Evolutionary conservation across 2,888 invertebrate genomes (phyloP).

Genomic region (Nudaria mundana): DNA sequence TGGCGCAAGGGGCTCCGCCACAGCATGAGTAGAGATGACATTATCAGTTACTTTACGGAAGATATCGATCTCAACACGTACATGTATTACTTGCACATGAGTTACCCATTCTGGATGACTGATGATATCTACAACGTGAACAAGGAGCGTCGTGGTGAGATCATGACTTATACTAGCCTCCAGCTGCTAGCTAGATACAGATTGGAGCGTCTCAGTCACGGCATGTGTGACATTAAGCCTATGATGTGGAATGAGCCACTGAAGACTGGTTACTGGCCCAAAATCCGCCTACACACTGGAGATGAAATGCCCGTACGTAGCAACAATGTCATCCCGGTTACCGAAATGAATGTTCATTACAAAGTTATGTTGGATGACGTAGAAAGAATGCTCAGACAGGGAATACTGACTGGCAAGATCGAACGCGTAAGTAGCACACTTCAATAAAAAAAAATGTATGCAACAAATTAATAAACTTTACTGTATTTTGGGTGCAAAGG

Average conservation of each 20-base stretch:
- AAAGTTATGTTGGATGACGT: conserved; percentile 58
- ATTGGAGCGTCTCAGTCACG: conserved; percentile 72
- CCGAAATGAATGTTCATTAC: conserved; percentile 49
- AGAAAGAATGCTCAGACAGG: conserved; percentile 78
- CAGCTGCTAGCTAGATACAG: conserved; percentile 83
- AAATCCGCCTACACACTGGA: conserved; percentile 79
- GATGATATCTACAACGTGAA: conserved; percentile 73
- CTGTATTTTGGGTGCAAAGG: too few relatives aligned
- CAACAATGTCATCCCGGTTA: conserved; percentile 57
- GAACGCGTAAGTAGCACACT: conserved; percentile 64
- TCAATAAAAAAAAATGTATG: too few relatives aligned
- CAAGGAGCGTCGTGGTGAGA: conserved; percentile 79
- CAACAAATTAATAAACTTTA: too few relatives aligned
- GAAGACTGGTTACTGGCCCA: conserved; percentile 81
- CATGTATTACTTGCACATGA: conserved; percentile 85
- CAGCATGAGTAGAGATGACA: conserved; percentile 81
- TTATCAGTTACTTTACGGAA: conserved; percentile 86
- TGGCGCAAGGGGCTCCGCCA: conserved; percentile 85
- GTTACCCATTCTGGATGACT: conserved; percentile 86
- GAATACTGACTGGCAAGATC: conserved; percentile 59
- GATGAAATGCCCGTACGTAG: conserved; percentile 79
- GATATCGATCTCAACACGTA: conserved; percentile 88
- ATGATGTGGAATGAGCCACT: conserved; percentile 68
- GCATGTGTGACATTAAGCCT: conserved; percentile 72
- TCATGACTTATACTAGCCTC: conserved; percentile 82